Evolutionary conservation across 2,888 invertebrate genomes (phyloP).

Genomic region (Hypena proboscidalis): DNA sequence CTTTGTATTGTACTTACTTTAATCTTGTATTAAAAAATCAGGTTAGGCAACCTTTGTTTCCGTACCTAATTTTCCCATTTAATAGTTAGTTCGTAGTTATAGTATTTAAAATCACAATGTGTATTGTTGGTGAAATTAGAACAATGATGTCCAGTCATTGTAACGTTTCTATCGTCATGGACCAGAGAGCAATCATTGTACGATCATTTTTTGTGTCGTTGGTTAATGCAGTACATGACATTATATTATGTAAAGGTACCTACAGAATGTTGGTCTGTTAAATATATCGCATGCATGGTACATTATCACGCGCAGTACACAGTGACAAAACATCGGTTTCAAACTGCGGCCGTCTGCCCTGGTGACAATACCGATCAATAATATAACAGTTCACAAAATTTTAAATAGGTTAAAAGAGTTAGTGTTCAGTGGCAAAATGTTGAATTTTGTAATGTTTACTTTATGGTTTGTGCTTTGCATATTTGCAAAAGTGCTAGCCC

Average conservation of each 20-base stretch:
- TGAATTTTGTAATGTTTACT: slow-evolving; percentile 10
- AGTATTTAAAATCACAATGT: slow-evolving; percentile 27
- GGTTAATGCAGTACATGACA: slow-evolving; percentile 35
- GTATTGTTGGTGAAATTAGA: slow-evolving; percentile 63
- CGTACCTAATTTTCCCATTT: not conserved
- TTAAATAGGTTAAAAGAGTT: not conserved
- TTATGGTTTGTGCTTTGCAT: slow-evolving; percentile 32
- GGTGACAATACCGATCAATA: not conserved
- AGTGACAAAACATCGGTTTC: slow-evolving; percentile 57
- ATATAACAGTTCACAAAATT: not conserved
- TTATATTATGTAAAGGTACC: slow-evolving; percentile 13
- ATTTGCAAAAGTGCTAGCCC: slow-evolving; percentile 49
- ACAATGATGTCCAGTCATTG: slow-evolving; percentile 67
- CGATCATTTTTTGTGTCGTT: slow-evolving; percentile 69
- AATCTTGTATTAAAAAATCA: slow-evolving; percentile 6
- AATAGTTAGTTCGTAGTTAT: not conserved
- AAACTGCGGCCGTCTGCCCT: slow-evolving; percentile 11
- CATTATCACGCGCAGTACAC: slow-evolving; percentile 20
- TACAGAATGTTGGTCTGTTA: slow-evolving; percentile 4
- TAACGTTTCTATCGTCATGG: slow-evolving; percentile 74
- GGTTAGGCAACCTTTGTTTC: slow-evolving; percentile 1
- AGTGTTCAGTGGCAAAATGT: slow-evolving; percentile 24
- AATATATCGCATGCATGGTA: not conserved
- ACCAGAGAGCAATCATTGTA: slow-evolving; percentile 75
- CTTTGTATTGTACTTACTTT: not conserved